Base-by-base conservation (phyloP, 2,113 vertebrate species). In the Charina bottae region DNA sequence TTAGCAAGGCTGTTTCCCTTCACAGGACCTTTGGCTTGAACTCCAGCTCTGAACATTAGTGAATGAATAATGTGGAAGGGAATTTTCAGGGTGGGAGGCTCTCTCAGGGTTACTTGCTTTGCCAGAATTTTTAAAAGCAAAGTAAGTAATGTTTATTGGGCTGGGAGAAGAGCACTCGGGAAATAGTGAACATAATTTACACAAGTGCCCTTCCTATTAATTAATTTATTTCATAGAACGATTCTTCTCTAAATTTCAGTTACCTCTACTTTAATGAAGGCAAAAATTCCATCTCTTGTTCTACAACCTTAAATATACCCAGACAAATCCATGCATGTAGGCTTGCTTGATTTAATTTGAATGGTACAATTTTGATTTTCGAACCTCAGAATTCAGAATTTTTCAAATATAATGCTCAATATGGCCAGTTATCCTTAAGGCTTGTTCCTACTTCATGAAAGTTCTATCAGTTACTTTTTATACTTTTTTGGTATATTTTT, bases 1-100 rank as follows among this genome's bases (percentile, higher is more conserved):
- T 68, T 90, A 92, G 93, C 42, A 93, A 56, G 92, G 28, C 92
- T 72, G 11, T 94, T 96, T 96, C 94, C 88, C 93, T 96, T 96
- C 84, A 0, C 95, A 96, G 93, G 90, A 94, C 91, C 94, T 96
- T 93, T 96, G 4, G 91, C 91, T 53, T 93, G 93, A 95, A 93
- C 91, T 90, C 68, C 93, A 11, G 72, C 21, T 88, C 83, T 62
- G 72, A 46, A 28, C 91, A 92, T 83, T 89, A 91, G 87, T 58
- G 28, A 55, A 64, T 91, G 55, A 11, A 91, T 87, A 85, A 88
- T 17, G 19, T 64, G 0, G 19, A 15, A 55, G 64, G 83, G 37
- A 58, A 12, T 60, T 28, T n/a, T 83, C 37, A 89, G 46, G 55
- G 19, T 19, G 17, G n/a, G 64, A 15, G 10, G 17, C 13, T 19